A percentile compares a stretch with the other conserved stretches of the same genome.
phyloP scores from a whole-genome alignment of 2,888 invertebrate species.

The Microdon myrmicae region DNA sequence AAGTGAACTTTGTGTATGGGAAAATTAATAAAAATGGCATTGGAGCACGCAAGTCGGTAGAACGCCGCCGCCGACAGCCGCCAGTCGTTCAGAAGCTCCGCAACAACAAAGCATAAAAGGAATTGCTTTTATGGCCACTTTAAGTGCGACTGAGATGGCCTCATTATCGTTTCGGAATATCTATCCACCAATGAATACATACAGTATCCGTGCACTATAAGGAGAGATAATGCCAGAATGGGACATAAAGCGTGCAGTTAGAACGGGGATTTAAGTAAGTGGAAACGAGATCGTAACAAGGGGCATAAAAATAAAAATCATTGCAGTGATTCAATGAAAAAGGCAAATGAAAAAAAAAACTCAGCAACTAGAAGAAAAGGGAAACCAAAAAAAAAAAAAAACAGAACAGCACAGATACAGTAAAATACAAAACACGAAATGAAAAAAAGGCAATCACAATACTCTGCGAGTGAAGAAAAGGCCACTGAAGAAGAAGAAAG shows the following conservation, averaged over 20 bases:
- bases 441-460: not conserved
- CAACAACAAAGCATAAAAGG: slow-evolving; percentile 51
- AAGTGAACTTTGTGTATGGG: slow-evolving; percentile 56
- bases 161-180: slow-evolving; percentile 65
- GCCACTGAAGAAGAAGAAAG: slow-evolving; percentile 10
- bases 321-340: slow-evolving; percentile 67
- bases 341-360: slow-evolving; percentile 40
- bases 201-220: slow-evolving; percentile 16
- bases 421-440: slow-evolving; percentile 7
- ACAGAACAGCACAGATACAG: slow-evolving; percentile 53
- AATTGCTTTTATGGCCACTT: slow-evolving; percentile 64
- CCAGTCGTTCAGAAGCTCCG: slow-evolving; percentile 32
- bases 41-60: slow-evolving; percentile 22
- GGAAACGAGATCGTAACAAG: slow-evolving; percentile 68
- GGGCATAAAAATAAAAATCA: slow-evolving; percentile 67
- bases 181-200: slow-evolving; percentile 53
- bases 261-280: slow-evolving; percentile 68
- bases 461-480: not conserved
- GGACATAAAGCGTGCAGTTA: slow-evolving; percentile 67
- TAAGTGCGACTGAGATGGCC: slow-evolving; percentile 67
- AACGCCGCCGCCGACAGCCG: slow-evolving; percentile 30
- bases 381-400: too few relatives aligned
- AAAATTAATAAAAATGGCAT: slow-evolving; percentile 57
- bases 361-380: slow-evolving; percentile 22
- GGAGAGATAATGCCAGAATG: slow-evolving; percentile 61